A percentile compares a stretch with the other conserved stretches of the same genome.
Conservation (phyloP, 2,113 vertebrate species). For the Paralichthys olivaceus region DNA sequence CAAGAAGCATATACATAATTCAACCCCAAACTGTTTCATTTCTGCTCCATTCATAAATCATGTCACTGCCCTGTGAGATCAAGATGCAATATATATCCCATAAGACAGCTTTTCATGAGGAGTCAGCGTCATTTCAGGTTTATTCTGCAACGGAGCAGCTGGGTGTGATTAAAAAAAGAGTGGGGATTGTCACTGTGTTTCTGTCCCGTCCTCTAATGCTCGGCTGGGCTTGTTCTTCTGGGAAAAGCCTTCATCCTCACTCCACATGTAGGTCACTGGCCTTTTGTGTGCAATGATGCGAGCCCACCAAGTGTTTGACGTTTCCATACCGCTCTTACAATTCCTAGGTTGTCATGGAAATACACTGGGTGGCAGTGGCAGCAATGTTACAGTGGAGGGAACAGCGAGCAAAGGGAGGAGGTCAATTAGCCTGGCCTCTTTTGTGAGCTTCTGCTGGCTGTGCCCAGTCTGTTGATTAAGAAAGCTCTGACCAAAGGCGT, state of each 20-base stretch:
- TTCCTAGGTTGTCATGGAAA: conserved; percentile 82
- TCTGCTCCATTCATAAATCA: neutral
- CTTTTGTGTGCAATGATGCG: conserved; percentile 76
- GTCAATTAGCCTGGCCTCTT: conserved; percentile 74
- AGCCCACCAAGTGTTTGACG: conserved; percentile 80
- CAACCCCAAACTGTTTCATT: neutral
- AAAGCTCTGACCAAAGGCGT: conserved; percentile 47
- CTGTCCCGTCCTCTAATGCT: conserved; percentile 38
- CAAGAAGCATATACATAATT: neutral
- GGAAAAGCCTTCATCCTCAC: conserved; percentile 75
- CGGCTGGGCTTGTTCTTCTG: conserved; percentile 69
- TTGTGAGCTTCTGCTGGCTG: conserved; percentile 68
- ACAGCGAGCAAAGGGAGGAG: conserved; percentile 62
- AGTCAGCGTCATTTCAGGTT: conserved; percentile 6
- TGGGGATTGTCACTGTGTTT: conserved; percentile 23
- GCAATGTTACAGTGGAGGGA: conserved; percentile 70
- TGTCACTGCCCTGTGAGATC: neutral
- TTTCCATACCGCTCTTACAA: conserved; percentile 84
- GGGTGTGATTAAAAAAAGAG: neutral
- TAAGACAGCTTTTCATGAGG: neutral
- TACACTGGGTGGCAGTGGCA: conserved; percentile 65
- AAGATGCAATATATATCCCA: neutral
- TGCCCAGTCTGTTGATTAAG: conserved; percentile 61
- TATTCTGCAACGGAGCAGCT: conserved; percentile 28
- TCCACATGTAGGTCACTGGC: conserved; percentile 75